phyloP scores from a whole-genome alignment of 2,797 vertebrate species.

The Vespertilio murinus region DNA sequence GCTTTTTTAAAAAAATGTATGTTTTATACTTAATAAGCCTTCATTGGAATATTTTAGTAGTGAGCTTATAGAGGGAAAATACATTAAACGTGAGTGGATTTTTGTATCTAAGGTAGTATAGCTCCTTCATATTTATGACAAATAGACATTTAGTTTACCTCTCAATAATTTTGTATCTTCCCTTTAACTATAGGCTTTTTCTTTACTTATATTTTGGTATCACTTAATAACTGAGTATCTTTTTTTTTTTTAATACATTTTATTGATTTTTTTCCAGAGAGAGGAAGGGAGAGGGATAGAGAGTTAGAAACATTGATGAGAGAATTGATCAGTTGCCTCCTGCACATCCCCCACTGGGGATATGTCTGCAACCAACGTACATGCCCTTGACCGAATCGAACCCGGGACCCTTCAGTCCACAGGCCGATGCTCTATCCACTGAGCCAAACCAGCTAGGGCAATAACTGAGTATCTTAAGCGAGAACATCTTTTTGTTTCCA shows the following conservation, averaged over 20 bases:
- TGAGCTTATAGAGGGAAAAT: background rate
- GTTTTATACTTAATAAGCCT: background rate
- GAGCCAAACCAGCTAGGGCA: no score
- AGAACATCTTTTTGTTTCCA: background rate
- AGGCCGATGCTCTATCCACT: no score
- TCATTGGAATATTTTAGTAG: background rate
- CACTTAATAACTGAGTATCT: background rate
- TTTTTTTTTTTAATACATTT: no score
- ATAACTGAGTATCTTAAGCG: background rate
- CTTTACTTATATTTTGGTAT: constrained; percentile 29
- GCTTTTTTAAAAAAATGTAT: background rate
- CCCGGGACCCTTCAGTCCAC: no score
- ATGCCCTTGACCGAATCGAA: no score
- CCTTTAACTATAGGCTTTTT: background rate
- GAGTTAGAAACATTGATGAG: no score
- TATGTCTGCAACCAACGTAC: no score
- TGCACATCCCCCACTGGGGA: no score
- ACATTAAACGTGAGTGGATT: background rate
- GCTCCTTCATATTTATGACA: background rate
- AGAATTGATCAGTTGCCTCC: no score
- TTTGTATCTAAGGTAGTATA: background rate
- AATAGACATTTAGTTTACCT: background rate
- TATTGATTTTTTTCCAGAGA: no score
- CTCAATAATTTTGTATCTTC: background rate
- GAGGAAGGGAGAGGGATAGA: no score